phyloP scores from a whole-genome alignment of 2,113 vertebrate species.

The Arvicanthis niloticus region DNA sequence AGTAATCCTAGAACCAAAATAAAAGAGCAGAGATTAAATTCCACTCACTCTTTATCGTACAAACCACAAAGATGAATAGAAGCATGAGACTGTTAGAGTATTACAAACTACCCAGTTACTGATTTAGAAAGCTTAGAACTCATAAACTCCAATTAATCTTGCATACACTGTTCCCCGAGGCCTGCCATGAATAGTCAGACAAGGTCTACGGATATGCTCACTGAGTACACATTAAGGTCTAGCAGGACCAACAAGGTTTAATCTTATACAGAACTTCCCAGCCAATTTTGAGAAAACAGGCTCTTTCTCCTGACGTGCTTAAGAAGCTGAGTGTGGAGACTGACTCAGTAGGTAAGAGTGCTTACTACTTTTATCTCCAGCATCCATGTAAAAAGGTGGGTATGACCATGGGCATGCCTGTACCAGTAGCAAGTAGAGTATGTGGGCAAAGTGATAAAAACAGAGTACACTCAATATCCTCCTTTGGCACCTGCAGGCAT shows the following conservation, averaged over 20 bases:
- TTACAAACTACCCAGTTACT: constrained; percentile 63
- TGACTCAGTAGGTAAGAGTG: not conserved
- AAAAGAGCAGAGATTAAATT: constrained; percentile 37
- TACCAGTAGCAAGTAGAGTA: not conserved
- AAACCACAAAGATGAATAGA: not conserved
- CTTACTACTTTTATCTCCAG: too few species aligned
- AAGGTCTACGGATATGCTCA: constrained; percentile 83
- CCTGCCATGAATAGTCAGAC: constrained; percentile 64
- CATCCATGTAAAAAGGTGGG: not conserved
- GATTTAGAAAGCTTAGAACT: not conserved
- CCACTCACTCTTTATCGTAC: not conserved
- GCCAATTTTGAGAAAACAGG: not conserved
- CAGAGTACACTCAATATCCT: not conserved
- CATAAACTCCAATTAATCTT: constrained; percentile 67
- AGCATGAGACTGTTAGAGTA: constrained; percentile 44
- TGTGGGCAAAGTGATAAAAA: not conserved
- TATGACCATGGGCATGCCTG: not conserved
- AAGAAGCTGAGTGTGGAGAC: not conserved
- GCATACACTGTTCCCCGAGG: constrained; percentile 82
- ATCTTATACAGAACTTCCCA: not conserved
- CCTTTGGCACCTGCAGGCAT: not conserved
- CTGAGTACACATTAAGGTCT: not conserved
- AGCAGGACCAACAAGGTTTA: not conserved
- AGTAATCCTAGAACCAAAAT: constrained; percentile 93
- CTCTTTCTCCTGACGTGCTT: not conserved